phyloP scores from a whole-genome alignment of 1,140 invertebrate genomes.

The Brachionus asplanchnoidis region DNA sequence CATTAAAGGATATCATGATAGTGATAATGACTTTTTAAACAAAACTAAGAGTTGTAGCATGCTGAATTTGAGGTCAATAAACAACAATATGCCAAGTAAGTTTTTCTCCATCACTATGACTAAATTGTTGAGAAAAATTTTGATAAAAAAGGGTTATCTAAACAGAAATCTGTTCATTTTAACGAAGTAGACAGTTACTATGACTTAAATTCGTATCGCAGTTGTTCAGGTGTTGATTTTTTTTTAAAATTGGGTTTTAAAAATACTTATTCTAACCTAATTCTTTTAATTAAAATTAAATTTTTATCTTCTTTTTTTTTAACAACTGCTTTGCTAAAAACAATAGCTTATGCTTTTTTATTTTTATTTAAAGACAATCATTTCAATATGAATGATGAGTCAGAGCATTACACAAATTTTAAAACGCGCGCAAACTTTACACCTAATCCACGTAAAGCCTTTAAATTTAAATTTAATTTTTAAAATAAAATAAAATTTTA shows the following conservation, averaged over 20 bases:
- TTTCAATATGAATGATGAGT: constrained; percentile 17
- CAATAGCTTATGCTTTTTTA: constrained; percentile 12
- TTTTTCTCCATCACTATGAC: neutral
- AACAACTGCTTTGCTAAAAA: neutral
- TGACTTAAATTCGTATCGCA: constrained; percentile 27
- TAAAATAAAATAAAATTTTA: neutral
- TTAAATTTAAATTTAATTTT: neutral
- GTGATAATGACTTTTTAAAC: constrained; percentile 10
- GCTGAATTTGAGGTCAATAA: constrained; percentile 19
- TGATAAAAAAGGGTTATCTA: neutral
- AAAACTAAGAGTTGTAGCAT: constrained; percentile 30
- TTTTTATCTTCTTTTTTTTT: neutral
- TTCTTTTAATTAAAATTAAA: neutral
- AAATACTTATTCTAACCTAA: neutral
- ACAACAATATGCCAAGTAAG: neutral
- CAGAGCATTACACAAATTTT: constrained; percentile 20
- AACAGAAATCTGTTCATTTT: constrained; percentile 32
- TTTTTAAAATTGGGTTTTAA: neutral
- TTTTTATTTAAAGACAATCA: constrained; percentile 11
- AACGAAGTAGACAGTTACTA: constrained; percentile 29
- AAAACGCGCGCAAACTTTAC: constrained; percentile 15
- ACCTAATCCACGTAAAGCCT: constrained; percentile 26
- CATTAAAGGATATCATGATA: neutral
- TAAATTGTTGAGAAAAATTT: neutral
- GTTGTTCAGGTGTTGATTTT: constrained; percentile 14